Percentiles rank a stretch among this genome's conserved stretches.
Conservation (phyloP, 2,797 vertebrate genomes). For the Lemur catta region DNA sequence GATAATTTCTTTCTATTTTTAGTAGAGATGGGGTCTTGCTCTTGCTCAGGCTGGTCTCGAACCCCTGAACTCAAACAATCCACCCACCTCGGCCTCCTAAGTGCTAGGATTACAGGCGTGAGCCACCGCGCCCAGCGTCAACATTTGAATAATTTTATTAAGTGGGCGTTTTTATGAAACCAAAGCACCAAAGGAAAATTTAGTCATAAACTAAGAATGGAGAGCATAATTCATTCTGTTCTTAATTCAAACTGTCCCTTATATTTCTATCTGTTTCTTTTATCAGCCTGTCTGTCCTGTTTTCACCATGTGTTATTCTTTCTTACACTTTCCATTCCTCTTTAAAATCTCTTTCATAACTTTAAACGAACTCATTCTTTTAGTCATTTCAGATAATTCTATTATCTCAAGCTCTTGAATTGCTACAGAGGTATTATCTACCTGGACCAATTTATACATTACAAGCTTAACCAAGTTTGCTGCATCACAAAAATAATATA, state of each 20-base stretch:
- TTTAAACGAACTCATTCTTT: not conserved
- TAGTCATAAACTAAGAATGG: not conserved
- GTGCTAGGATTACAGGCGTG: too few relatives aligned
- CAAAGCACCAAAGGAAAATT: not conserved
- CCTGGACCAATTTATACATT: too few relatives aligned
- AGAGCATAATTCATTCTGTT: not conserved
- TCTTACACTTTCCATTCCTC: not conserved
- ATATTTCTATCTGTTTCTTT: not conserved
- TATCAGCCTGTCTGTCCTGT: not conserved
- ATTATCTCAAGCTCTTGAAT: not conserved
- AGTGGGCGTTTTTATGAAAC: not conserved
- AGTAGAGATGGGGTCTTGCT: too few relatives aligned
- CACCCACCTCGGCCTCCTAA: too few relatives aligned
- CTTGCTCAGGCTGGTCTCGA: too few relatives aligned
- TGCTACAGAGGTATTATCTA: not conserved
- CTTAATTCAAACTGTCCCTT: not conserved
- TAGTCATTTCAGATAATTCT: not conserved
- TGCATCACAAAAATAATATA: not conserved
- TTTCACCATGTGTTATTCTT: not conserved
- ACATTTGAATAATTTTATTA: not conserved
- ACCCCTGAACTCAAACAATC: too few relatives aligned
- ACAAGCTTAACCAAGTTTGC: not conserved
- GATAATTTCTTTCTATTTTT: too few relatives aligned
- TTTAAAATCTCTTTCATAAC: not conserved
- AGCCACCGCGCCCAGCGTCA: too few relatives aligned